These are phyloP conservation scores for Penaeus indicus DNA, from an alignment of 1,140 invertebrate species.

Conservation along the genomic window DNA sequence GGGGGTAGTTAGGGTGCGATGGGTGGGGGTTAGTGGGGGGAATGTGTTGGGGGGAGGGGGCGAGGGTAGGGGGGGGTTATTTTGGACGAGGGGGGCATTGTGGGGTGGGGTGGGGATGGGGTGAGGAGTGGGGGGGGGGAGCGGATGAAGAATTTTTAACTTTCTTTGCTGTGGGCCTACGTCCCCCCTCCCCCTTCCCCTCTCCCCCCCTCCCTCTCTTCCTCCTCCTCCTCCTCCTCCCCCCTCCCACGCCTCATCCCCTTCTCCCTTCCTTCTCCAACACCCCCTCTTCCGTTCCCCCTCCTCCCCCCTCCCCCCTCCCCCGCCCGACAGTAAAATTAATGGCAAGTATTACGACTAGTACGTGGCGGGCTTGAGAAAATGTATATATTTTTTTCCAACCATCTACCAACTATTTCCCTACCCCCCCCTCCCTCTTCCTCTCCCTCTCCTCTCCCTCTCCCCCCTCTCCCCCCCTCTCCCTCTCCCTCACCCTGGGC, in stretches of 20 bases:
- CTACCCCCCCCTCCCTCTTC: background rate
- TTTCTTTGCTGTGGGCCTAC: constrained; percentile 35
- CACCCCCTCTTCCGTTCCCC: background rate
- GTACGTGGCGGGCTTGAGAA: constrained; percentile 47
- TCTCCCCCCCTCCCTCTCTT: background rate
- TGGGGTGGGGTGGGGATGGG: background rate
- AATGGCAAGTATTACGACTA: constrained; percentile 52
- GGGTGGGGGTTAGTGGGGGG: background rate
- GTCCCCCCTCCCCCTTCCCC: background rate
- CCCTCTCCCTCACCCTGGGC: background rate
- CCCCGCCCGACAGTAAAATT: constrained; percentile 48
- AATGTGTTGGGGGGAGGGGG: background rate
- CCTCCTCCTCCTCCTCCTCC: background rate
- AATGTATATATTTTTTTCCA: constrained; percentile 30
- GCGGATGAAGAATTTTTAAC: constrained; percentile 12
- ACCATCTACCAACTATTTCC: too few species aligned
- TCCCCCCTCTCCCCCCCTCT: background rate
- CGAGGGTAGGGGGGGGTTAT: background rate
- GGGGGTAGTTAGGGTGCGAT: background rate
- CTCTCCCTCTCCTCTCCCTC: background rate
- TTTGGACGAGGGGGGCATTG: background rate
- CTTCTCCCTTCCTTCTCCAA: background rate
- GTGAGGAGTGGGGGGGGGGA: background rate
- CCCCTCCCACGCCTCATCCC: background rate
- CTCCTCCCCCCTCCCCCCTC: background rate